These are phyloP conservation scores for Bombus consobrinus DNA, from an alignment of 1,140 invertebrate species.

Conservation along the genomic window DNA sequence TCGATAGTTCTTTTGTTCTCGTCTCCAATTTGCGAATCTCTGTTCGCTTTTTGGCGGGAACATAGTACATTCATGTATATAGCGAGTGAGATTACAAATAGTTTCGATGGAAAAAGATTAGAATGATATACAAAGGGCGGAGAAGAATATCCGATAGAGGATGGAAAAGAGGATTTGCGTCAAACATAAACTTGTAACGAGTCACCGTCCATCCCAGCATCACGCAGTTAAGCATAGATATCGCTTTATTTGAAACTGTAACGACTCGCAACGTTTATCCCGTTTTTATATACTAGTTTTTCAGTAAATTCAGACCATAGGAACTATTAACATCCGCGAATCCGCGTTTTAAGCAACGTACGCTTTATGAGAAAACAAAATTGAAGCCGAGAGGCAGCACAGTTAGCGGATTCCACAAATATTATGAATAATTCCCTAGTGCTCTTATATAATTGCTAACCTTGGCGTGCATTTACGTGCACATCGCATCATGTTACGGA, in stretches of 20 bases:
- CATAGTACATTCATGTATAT: too few relatives aligned
- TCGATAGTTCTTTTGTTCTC: neutral
- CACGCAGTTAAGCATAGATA: neutral
- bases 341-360: neutral
- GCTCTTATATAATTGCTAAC: conserved; percentile 1
- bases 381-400: neutral
- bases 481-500: neutral
- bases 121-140: neutral
- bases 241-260: neutral
- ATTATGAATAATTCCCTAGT: neutral
- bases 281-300: neutral
- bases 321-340: neutral
- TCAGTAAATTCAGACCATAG: too few relatives aligned
- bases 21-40: neutral
- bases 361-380: neutral
- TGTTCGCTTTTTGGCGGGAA: neutral
- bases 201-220: neutral
- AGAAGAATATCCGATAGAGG: neutral
- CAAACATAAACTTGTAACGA: neutral
- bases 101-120: neutral
- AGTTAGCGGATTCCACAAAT: neutral
- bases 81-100: too few relatives aligned
- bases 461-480: neutral
- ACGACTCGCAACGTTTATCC: neutral
- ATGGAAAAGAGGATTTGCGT: neutral